phyloP scores from a whole-genome alignment of 2,113 vertebrate species.

The Solea senegalensis region DNA sequence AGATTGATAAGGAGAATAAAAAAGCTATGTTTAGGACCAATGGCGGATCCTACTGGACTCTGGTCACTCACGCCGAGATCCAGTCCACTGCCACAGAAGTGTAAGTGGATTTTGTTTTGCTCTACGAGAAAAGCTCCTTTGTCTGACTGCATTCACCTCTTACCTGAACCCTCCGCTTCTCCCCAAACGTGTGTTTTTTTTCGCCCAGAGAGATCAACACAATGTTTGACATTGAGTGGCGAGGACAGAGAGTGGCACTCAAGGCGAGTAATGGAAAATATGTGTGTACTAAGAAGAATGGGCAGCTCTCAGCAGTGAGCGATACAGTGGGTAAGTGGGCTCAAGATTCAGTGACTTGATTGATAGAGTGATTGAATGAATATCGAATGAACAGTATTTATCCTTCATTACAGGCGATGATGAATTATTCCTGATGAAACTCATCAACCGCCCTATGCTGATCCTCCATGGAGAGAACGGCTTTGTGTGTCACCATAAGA shows the following conservation, averaged over 20 bases:
- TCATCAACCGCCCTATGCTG: slow-evolving; percentile 95
- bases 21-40: slow-evolving; percentile 93
- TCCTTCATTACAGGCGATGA: slow-evolving; percentile 83
- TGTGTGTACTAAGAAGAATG: slow-evolving; percentile 95
- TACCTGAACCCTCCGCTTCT: background rate
- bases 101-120: slow-evolving; percentile 77
- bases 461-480: slow-evolving; percentile 92
- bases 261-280: slow-evolving; percentile 94
- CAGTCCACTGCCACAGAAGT: slow-evolving; percentile 90
- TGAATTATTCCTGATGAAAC: slow-evolving; percentile 91
- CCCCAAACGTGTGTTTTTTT: background rate
- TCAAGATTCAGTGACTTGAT: background rate
- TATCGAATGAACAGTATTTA: background rate
- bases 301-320: slow-evolving; percentile 92
- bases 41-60: slow-evolving; percentile 91
- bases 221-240: slow-evolving; percentile 97
- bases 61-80: slow-evolving; percentile 93
- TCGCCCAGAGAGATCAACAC: slow-evolving; percentile 85
- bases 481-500: slow-evolving; percentile 93
- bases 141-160: background rate
- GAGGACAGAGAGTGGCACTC: slow-evolving; percentile 88
- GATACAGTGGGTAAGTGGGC: slow-evolving; percentile 87
- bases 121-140: background rate
- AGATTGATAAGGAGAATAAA: slow-evolving; percentile 89
- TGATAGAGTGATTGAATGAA: background rate